Percentiles rank a stretch among this genome's conserved stretches.
These are phyloP conservation scores for Seriola aureovittata DNA, from an alignment of 2,113 vertebrate species.

Conservation along the genomic window DNA sequence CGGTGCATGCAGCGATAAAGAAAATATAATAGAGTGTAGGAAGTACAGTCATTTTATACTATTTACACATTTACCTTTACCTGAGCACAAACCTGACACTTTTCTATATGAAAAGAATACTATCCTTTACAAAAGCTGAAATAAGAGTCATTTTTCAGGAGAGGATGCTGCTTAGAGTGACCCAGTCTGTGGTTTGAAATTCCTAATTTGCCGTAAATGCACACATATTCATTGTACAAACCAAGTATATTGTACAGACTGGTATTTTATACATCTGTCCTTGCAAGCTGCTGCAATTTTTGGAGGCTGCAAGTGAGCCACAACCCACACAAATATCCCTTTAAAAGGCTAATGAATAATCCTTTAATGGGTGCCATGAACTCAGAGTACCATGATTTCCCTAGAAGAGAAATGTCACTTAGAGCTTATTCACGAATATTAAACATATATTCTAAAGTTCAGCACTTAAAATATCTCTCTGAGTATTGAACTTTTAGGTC, in stretches of 20 bases:
- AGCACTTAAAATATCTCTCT: constrained; percentile 28
- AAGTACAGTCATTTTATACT: not conserved
- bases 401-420: constrained; percentile 2
- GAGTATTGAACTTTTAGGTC: constrained; percentile 23
- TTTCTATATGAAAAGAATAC: not conserved
- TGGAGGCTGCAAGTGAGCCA: constrained; percentile 8
- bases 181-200: not conserved
- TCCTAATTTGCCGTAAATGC: constrained; percentile 22
- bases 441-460: constrained; percentile 49
- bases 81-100: not conserved
- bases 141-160: not conserved
- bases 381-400: constrained; percentile 59
- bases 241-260: not conserved
- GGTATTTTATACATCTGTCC: constrained; percentile 42
- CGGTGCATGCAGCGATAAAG: not conserved
- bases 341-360: constrained; percentile 54
- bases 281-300: constrained; percentile 41
- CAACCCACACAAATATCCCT: constrained; percentile 65
- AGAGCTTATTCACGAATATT: constrained; percentile 69
- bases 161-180: not conserved
- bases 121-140: not conserved
- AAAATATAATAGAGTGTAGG: not conserved
- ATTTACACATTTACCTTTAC: not conserved
- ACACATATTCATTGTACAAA: constrained; percentile 16
- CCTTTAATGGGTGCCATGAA: constrained; percentile 70